Conservation (phyloP, 2,113 vertebrate genomes). For the Phaetusa simplex region DNA sequence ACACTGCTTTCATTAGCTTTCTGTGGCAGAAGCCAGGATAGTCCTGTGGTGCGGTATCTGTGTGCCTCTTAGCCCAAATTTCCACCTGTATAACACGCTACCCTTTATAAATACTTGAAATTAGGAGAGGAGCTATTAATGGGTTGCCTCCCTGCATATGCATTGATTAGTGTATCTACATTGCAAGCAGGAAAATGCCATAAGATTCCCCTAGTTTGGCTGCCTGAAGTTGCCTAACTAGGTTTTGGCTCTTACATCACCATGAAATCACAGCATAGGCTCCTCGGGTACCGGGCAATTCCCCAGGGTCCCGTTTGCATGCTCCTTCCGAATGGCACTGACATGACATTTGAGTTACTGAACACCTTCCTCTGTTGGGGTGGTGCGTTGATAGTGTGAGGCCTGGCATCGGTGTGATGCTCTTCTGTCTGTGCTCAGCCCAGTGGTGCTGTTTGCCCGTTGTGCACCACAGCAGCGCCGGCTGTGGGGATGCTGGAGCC, state of each 20-base stretch:
- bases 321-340: neutral
- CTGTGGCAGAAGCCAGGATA: neutral
- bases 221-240: neutral
- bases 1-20: neutral
- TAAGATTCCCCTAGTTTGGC: neutral
- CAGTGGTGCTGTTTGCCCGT: neutral
- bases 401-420: accelerated
- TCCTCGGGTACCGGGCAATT: neutral
- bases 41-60: neutral
- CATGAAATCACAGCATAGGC: neutral
- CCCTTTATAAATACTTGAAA: neutral
- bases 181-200: neutral
- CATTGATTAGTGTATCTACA: neutral
- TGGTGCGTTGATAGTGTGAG: accelerated
- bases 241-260: neutral
- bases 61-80: neutral
- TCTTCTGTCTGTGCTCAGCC: neutral
- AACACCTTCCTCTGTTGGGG: neutral
- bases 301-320: accelerated
- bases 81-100: neutral
- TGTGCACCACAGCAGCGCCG: accelerated
- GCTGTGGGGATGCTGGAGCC: neutral
- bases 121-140: neutral
- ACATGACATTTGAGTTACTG: neutral
- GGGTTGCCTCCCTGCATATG: accelerated